Base-by-base conservation (phyloP, 30 jellyfish, hydroid and myxozoan genomes). In the Phacellophora camtschatica region DNA sequence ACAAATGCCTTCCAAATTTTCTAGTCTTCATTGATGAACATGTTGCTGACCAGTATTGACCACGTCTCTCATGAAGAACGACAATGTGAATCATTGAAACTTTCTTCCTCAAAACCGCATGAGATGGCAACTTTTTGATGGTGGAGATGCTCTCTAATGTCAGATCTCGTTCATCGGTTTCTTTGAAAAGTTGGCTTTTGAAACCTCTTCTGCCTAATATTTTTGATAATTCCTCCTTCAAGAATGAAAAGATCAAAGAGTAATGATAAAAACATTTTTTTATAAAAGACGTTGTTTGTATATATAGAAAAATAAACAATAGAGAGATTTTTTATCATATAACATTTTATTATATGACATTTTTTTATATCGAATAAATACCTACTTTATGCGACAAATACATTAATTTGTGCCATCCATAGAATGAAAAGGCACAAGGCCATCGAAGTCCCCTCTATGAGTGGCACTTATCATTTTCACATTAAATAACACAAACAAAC, bases 131-230 rank as follows among this genome's bases (percentile, higher is more conserved):
- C 5, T 56, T 48, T 15, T 65, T 53, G 11, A 5, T 16, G 25
- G 32, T 36, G 19, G 24, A 16, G 24, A 23, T 11, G 33, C 42
- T 35, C 28, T 78, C 90, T 45, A 78, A 24, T 15, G 90, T 35
- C 3, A 20, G 27, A 2, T 25, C 49, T 19, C 90, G 64, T 19
- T 61, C 81, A 66, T 78, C 90, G 15, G 74, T 66, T n/a, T 75
- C 67, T 1, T 9, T 31, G 25, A 78, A 11, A 19, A 78, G 30
- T 16, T 31, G 45, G 33, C 66, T 78, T 35, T 78, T 62, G 66
- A 78, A 78, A 27, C 49, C 23, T 4, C 27, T 61, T 33, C 8
- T 66, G 32, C 70, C 81, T 10, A 78, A 56, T 5, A 7, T 7
- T 4, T 63, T 53, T 27, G 78, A 22, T 5, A 78, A 43, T 46